Evolutionary conservation across 1,140 invertebrate genomes (phyloP), one percentile per base, ranked within the genome.

Genomic region (Hypothenemus hampei): DNA sequence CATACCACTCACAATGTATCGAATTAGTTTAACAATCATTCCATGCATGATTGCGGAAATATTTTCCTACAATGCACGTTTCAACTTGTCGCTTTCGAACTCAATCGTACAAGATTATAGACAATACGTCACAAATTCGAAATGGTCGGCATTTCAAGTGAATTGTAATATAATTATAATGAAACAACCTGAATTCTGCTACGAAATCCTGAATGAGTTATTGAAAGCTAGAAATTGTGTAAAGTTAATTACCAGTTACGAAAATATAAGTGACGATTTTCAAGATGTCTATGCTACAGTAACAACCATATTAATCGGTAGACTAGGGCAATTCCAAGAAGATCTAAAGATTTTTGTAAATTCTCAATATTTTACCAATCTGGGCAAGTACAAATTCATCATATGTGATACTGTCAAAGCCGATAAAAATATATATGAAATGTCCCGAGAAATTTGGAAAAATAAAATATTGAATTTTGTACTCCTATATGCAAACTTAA

Each of bases 301-400:
- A 4, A 40, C 37, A 18, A n/a, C 20, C 20, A 4, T 40, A 4
- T 19, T 40, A 3, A 21, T 40, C 6, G 20, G 10, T 4, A 4
- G 20, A n/a, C 3, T 19, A 16, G 6, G 16, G 20, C 37, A 40
- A 21, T n/a, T 40, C 20, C 3, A 40, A 5, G 18, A 16, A 3
- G 20, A 10, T 21, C 18, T 40, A 21, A 3, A 5, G 6, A 19
- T 3, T 19, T 40, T 40, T 6, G 10, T 18, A 11, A 8, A 6
- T 19, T 44, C 22, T 3, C 7, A 24, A 26, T 26, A 44, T n/a
- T 44, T 44, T 44, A 4, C 7, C 1, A 44, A 44, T n/a, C n/a
- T 1, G 15, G 41, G 41, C n/a, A 44, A 44, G 15, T 44, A 44
- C 20, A 44, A 44, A 26, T 44, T 44, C 19, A 26, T 44, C 7